Conservation (phyloP, 30 jellyfish, hydroid and myxozoan genomes). For the Aurelia sp. region DNA sequence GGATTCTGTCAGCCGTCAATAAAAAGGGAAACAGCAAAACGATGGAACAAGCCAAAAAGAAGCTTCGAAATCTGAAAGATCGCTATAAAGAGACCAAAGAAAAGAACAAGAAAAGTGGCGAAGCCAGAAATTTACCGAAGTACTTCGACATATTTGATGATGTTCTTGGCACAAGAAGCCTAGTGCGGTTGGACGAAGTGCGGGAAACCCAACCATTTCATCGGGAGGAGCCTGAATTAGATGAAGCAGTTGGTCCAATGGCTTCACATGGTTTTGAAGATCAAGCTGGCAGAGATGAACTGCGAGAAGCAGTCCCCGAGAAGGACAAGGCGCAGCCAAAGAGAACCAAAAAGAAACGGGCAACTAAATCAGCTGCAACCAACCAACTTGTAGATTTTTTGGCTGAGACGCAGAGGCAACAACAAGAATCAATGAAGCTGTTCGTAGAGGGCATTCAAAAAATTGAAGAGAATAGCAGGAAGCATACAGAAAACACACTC, state of each 20-base stretch:
- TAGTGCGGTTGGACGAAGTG: neutral
- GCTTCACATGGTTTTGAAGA: neutral
- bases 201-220: neutral
- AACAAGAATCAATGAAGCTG: constrained; percentile 8
- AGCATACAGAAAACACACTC: constrained; percentile 25
- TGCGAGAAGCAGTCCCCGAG: neutral
- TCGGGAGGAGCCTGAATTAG: neutral
- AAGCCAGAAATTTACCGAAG: constrained; percentile 15
- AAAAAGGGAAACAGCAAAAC: constrained; percentile 8
- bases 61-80: constrained; percentile 35
- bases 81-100: constrained; percentile 30
- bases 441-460: constrained; percentile 30
- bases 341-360: neutral
- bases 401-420: constrained; percentile 22
- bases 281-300: neutral
- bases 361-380: constrained; percentile 18
- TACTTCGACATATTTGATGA: constrained; percentile 38
- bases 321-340: constrained; percentile 19
- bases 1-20: neutral
- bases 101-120: constrained; percentile 35
- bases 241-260: no score
- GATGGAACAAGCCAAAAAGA: constrained; percentile 40
- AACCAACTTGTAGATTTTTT: constrained; percentile 20
- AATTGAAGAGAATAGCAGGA: constrained; percentile 51
- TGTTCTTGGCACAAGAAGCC: constrained; percentile 23